These are phyloP conservation scores for Cryptus armator DNA, from an alignment of 2,888 invertebrate genomes.

Conservation along the genomic window DNA sequence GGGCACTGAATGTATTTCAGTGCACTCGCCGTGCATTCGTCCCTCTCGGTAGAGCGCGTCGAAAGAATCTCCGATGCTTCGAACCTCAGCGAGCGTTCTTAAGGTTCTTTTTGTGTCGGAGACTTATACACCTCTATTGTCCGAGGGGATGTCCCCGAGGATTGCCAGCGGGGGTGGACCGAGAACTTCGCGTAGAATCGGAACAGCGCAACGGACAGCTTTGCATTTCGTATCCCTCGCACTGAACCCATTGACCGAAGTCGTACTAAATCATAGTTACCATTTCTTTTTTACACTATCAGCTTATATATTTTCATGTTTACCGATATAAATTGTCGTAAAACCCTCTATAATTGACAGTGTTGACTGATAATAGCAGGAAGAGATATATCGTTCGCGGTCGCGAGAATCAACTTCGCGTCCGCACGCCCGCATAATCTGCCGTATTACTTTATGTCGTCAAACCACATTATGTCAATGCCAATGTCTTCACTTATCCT, in stretches of 20 bases:
- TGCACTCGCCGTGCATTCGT: conserved; percentile 50
- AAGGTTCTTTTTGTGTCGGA: conserved; percentile 47
- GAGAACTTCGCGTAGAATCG: not conserved
- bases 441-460: not conserved
- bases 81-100: conserved; percentile 59
- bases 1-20: conserved; percentile 35
- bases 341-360: not conserved
- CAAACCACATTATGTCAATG: not conserved
- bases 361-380: too few relatives aligned
- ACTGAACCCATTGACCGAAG: not conserved
- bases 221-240: not conserved
- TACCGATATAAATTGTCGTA: too few relatives aligned
- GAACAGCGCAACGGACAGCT: not conserved
- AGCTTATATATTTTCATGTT: too few relatives aligned
- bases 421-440: not conserved
- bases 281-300: not conserved
- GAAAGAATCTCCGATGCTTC: conserved; percentile 61
- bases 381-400: not conserved
- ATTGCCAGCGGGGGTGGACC: not conserved
- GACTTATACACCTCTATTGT: conserved; percentile 32
- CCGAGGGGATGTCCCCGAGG: conserved; percentile 15
- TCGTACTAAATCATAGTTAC: not conserved
- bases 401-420: too few relatives aligned
- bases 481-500: not conserved
- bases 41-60: conserved; percentile 45